phyloP scores from a whole-genome alignment of 2,113 vertebrate species.

The Elephantulus edwardii region DNA sequence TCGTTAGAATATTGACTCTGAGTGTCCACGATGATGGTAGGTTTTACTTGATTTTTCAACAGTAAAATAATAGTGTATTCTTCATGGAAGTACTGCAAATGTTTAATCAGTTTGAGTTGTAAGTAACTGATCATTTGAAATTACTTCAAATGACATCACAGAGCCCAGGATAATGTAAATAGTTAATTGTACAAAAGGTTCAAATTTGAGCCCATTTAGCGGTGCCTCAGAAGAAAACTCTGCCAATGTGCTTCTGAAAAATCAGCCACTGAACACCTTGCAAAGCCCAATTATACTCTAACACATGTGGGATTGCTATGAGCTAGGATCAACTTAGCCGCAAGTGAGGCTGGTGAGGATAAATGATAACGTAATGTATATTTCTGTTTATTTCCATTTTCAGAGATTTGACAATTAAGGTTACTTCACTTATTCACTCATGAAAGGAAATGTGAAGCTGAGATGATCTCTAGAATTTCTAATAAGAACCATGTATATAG shows the following conservation, averaged over 20 bases:
- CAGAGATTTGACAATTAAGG: neutral
- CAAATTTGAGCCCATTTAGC: neutral
- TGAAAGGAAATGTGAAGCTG: conserved; percentile 17
- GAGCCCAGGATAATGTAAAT: neutral
- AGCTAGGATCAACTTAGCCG: neutral
- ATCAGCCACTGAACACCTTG: neutral
- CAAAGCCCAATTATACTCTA: neutral
- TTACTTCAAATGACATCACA: neutral
- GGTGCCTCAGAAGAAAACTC: neutral
- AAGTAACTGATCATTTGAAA: conserved; percentile 6
- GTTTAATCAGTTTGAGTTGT: conserved; percentile 13
- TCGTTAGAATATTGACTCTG: neutral
- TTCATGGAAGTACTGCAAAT: conserved; percentile 26
- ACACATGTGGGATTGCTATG: neutral
- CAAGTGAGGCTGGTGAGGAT: neutral
- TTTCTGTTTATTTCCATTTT: conserved; percentile 8
- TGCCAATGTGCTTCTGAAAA: neutral
- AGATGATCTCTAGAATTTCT: conserved; percentile 56
- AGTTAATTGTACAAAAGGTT: neutral
- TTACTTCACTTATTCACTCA: neutral
- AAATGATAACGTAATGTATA: neutral
- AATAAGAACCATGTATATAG: no score
- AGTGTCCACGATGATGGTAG: neutral
- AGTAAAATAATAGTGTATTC: conserved; percentile 49
- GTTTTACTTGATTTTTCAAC: conserved; percentile 30